Base-by-base conservation (phyloP, 2,797 vertebrate genomes). In the Chromobotia macracanthus region DNA sequence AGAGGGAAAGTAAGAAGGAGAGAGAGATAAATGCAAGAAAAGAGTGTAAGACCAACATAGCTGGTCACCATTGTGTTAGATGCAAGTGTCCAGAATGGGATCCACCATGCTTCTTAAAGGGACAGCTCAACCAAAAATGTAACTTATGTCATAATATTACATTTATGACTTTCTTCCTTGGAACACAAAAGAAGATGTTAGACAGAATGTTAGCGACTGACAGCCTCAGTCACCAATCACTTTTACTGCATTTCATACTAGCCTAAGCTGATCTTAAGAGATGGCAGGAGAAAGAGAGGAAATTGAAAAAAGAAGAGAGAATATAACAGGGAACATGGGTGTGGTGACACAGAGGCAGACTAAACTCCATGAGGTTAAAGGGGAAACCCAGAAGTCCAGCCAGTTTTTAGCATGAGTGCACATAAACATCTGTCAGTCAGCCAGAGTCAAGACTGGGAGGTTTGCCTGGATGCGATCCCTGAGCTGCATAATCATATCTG, bases 401-500 rank as follows among this genome's bases (percentile, higher is more conserved):
- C 72, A 73, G 56, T 63, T 71, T 75, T 67, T 31, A 28, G 9
- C 67, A 44, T 44, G 21, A 70, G 58, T 61, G 25, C 68, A 56
- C 48, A 46, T 60, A 75, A 79, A 75, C 53, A 56, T 66, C n/a
- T 75, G 73, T 80, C 44, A 72, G 38, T 78, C 51, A 75, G 72
- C 71, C 70, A 18, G 72, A 46, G 65, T 21, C 51, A 66, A 50
- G 31, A 76, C 56, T 75, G 74, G 66, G 65, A 80, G 75, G 67
- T 56, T 25, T 58, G 71, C 38, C 63, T 58, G 58, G 72, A 81
- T 67, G 66, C 72, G 75, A 82, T 84, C 67, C 23, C 66, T 28
- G 67, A 80, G 66, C 64, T 61, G 60, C 44, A 75, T 82, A 84
- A 85, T 84, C 60, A 71, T 46, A 82, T 70, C 78, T 82, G 80